Conservation (phyloP, 2,797 vertebrate species). For the Neostethus bicornis region DNA sequence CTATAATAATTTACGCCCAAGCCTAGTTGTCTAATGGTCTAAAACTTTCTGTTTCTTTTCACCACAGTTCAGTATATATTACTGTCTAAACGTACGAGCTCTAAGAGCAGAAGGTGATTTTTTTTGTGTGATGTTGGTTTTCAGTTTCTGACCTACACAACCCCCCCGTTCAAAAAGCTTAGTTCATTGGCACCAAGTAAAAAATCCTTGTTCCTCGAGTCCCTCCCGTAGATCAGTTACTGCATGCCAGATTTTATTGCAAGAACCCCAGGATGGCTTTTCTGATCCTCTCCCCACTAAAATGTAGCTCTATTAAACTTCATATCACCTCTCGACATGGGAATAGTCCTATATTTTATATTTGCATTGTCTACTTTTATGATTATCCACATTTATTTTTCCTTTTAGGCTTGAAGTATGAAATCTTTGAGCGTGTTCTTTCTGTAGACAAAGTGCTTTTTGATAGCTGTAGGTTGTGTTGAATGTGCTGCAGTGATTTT, state of each 20-base stretch:
- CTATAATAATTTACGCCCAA: constrained; percentile 14
- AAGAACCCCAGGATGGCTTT: constrained; percentile 35
- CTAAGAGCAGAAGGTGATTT: constrained; percentile 77
- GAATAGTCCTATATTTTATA: constrained; percentile 26
- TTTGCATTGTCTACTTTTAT: constrained; percentile 51
- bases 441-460: not conserved
- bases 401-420: constrained; percentile 24
- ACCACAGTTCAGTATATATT: constrained; percentile 43
- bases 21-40: constrained; percentile 29
- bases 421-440: constrained; percentile 36
- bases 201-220: constrained; percentile 25
- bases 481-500: constrained; percentile 61
- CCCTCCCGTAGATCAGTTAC: constrained; percentile 34
- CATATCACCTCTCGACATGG: constrained; percentile 60
- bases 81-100: constrained; percentile 64
- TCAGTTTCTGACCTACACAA: constrained; percentile 50
- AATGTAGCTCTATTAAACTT: constrained; percentile 63
- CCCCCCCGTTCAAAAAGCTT: constrained; percentile 43
- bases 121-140: constrained; percentile 67
- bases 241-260: constrained; percentile 56
- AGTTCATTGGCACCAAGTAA: constrained; percentile 31
- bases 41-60: constrained; percentile 46
- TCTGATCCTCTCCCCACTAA: constrained; percentile 45
- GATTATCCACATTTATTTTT: constrained; percentile 13
- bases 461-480: constrained; percentile 31